Evolutionary conservation across 2,113 vertebrate species (phyloP).

Genomic region (rat (Rattus norvegicus)): GRCr8 NC_086035.1:51420001-51420500

Average conservation of each 20-base stretch:
- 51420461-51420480: rapidly evolving
- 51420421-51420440: background rate
- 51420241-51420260: background rate
- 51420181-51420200: background rate
- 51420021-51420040: background rate
- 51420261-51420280: background rate
- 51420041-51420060: background rate
- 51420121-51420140: background rate
- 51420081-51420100: background rate
- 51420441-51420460: background rate
- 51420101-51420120: background rate
- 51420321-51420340: background rate
- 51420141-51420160: background rate
- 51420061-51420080: background rate
- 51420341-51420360: background rate
- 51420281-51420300: background rate
- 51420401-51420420: background rate
- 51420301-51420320: background rate
- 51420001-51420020: background rate
- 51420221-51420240: background rate
- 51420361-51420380: background rate
- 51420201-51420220: rapidly evolving
- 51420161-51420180: background rate
- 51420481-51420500: background rate
- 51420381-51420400: background rate